Evolutionary conservation across 2,888 invertebrate genomes (phyloP), one percentile per base, ranked within the genome.

Genomic region (Lasioglossum vierecki): DNA sequence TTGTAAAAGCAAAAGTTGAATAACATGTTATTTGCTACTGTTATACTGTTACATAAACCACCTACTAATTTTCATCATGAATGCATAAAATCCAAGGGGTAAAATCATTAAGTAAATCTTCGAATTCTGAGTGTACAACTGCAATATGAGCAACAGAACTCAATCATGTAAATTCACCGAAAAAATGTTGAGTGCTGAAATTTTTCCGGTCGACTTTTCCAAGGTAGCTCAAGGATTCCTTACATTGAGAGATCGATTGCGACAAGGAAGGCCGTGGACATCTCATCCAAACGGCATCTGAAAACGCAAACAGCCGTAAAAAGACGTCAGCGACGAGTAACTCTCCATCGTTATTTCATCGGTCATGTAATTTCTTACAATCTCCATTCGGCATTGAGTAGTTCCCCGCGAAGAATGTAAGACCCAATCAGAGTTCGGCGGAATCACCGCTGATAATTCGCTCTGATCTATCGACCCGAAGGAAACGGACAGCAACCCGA

Each of bases 401-500:
- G 63, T 30, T 63, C 1, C 57, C 57, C 57, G 57, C 57, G 63
- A 26, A 63, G 63, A 63, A 63, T 63, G 30, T 63, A 63, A 44
- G 60, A 63, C 41, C 63, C 70, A 79, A 79, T 76, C 75, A 66
- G 75, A 60, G 80, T 46, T 35, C 18, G 60, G 22, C 13, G 30
- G 63, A 76, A 39, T 76, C 80, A 66, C 66, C 57, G 72, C 57
- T 66, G 84, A 79, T 81, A 78, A 81, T 85, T 87, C 84, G 82
- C 81, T 84, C 74, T 63, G 87, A 87, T 84, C 84, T 85, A 89
- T 90, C 90, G 89, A 90, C 84, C 83, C n/a, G 46, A 57, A 11
- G 63, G 46, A 49, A 73, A 63, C 66, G 53, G 72, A 30, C 46
- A 39, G 74, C 70, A 41, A 89, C 66, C 57, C 63, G 57, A 72